These are phyloP conservation scores for Diplolepis rosae DNA, from an alignment of 2,888 invertebrate species.

Conservation along the genomic window DNA sequence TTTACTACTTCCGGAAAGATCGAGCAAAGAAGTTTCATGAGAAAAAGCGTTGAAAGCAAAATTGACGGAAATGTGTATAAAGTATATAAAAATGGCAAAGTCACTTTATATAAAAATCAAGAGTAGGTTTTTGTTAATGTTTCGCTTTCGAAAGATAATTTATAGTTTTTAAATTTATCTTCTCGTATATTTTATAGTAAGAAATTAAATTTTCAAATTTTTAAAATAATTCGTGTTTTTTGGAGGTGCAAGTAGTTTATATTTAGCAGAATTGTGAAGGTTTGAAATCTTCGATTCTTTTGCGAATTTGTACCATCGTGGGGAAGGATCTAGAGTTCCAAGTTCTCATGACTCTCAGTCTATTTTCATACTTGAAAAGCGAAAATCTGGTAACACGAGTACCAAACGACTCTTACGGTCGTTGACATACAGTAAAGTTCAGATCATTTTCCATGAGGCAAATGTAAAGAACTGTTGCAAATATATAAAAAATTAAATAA, in stretches of 20 bases:
- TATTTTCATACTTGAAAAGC: constrained; percentile 27
- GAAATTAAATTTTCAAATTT: too few species aligned
- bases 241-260: too few species aligned
- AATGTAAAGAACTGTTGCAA: too few species aligned
- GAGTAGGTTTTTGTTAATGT: neutral
- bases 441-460: neutral
- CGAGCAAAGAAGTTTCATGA: constrained; percentile 6
- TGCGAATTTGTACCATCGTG: constrained; percentile 15
- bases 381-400: constrained; percentile 8
- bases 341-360: constrained; percentile 24
- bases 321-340: constrained; percentile 19
- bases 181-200: too few species aligned
- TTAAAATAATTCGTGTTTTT: neutral
- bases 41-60: constrained; percentile 18
- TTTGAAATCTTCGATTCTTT: constrained; percentile 31
- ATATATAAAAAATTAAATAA: too few species aligned
- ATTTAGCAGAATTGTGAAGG: constrained; percentile 8
- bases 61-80: neutral
- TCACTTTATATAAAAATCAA: neutral
- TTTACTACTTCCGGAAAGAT: neutral
- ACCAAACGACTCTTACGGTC: constrained; percentile 17
- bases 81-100: neutral
- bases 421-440: constrained; percentile 1
- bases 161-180: too few species aligned
- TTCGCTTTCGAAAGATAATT: too few species aligned